phyloP scores from a whole-genome alignment of 2,797 vertebrate genomes.

The Enoplosus armatus region DNA sequence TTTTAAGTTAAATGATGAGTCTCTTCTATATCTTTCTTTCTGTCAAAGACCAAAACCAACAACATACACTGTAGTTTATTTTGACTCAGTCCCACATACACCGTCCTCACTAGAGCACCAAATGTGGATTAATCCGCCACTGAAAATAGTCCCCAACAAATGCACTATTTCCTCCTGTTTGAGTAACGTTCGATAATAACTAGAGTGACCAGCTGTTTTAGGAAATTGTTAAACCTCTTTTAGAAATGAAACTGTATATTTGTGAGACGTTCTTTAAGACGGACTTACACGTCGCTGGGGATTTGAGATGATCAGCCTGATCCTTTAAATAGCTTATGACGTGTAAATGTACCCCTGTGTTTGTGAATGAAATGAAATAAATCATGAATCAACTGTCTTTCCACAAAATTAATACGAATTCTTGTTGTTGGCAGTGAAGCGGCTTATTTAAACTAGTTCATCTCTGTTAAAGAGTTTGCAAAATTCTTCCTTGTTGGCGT shows the following conservation, averaged over 20 bases:
- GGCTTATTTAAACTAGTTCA: background rate
- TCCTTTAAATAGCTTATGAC: background rate
- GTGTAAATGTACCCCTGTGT: background rate
- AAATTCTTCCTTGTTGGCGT: background rate
- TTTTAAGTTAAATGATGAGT: too few species aligned
- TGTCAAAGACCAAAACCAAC: too few species aligned
- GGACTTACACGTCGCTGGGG: too few species aligned
- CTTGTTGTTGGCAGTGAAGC: background rate
- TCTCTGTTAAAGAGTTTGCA: background rate
- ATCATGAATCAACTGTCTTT: background rate
- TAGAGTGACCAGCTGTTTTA: too few species aligned
- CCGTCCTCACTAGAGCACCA: background rate
- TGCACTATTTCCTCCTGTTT: background rate
- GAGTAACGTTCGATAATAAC: background rate
- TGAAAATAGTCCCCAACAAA: constrained; percentile 2
- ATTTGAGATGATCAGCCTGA: too few species aligned
- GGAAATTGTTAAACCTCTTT: background rate
- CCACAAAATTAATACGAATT: too few species aligned
- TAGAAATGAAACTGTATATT: background rate
- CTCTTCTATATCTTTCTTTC: too few species aligned
- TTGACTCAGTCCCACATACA: background rate
- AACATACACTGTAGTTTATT: background rate
- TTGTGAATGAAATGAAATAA: background rate
- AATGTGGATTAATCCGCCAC: background rate
- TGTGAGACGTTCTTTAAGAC: background rate